Conservation (phyloP, 2,797 vertebrate genomes). For the Tenualosa thibaudeaui region DNA sequence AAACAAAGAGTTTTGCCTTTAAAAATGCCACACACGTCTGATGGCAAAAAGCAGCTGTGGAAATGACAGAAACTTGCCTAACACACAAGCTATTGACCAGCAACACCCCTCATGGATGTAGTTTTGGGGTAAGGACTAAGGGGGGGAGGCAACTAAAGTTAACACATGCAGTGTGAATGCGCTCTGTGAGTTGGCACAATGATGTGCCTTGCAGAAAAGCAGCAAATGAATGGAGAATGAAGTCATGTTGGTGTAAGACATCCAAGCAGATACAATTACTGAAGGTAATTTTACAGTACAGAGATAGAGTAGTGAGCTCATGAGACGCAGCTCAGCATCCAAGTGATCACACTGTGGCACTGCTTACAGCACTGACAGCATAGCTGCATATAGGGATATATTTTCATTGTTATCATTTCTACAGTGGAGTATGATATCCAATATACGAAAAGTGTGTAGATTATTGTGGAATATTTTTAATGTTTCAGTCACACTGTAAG, state of each 20-base stretch:
- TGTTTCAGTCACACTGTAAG: slow-evolving; percentile 28
- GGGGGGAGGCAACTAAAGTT: no score
- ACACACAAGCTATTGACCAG: slow-evolving; percentile 43
- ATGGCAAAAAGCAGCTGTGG: slow-evolving; percentile 33
- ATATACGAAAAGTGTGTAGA: neutral
- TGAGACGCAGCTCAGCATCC: neutral
- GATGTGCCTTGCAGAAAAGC: neutral
- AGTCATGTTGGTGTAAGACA: neutral
- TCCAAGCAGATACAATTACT: neutral
- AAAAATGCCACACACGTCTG: slow-evolving; percentile 6
- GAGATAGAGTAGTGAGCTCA: neutral
- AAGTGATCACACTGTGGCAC: neutral
- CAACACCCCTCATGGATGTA: slow-evolving; percentile 42
- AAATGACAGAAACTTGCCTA: slow-evolving; percentile 43
- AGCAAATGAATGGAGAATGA: neutral
- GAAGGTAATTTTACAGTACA: neutral
- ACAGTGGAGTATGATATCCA: neutral
- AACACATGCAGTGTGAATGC: no score
- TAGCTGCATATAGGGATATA: neutral
- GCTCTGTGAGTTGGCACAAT: neutral
- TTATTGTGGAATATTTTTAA: neutral
- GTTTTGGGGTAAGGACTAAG: neutral
- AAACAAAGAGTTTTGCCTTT: slow-evolving; percentile 61
- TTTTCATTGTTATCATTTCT: neutral
- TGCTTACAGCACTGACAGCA: neutral